Conservation (phyloP, 1,140 invertebrate genomes). For the Ericerus pela region DNA sequence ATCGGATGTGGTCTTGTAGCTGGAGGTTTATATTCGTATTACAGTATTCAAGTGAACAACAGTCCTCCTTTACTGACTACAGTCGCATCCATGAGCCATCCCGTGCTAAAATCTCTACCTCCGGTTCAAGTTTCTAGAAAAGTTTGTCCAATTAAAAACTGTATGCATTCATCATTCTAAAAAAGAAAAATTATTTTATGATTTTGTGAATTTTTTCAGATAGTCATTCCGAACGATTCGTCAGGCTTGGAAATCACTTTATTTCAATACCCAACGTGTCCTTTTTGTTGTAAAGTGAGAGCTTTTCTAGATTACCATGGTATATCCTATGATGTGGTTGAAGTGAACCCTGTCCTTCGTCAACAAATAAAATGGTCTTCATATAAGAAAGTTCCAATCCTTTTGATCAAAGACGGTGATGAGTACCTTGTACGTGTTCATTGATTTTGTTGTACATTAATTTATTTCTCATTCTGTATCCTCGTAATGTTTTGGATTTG, state of each 20-base stretch:
- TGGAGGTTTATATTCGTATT: constrained; percentile 36
- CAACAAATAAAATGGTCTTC: constrained; percentile 84
- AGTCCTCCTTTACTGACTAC: constrained; percentile 34
- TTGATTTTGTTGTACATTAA: not conserved
- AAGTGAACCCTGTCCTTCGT: constrained; percentile 86
- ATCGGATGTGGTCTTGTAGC: constrained; percentile 35
- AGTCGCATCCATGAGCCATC: constrained; percentile 29
- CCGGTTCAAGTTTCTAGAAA: constrained; percentile 31
- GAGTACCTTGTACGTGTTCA: constrained; percentile 45
- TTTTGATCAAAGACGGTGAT: constrained; percentile 57
- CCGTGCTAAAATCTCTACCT: constrained; percentile 37
- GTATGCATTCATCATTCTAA: too few species aligned
- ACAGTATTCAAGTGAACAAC: constrained; percentile 30
- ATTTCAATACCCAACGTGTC: constrained; percentile 94
- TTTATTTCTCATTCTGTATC: not conserved
- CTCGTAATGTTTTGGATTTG: constrained; percentile 17
- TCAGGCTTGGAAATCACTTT: constrained; percentile 69
- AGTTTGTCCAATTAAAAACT: too few species aligned
- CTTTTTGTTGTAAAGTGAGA: constrained; percentile 96
- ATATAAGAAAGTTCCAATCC: constrained; percentile 91
- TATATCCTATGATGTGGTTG: constrained; percentile 87
- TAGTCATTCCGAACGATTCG: constrained; percentile 47
- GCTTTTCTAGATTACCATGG: constrained; percentile 87
- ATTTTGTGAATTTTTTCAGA: constrained; percentile 33
- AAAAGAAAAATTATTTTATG: not conserved